Base-by-base conservation (phyloP, 1,140 invertebrate species). In the Metopolophium dirhodum region DNA sequence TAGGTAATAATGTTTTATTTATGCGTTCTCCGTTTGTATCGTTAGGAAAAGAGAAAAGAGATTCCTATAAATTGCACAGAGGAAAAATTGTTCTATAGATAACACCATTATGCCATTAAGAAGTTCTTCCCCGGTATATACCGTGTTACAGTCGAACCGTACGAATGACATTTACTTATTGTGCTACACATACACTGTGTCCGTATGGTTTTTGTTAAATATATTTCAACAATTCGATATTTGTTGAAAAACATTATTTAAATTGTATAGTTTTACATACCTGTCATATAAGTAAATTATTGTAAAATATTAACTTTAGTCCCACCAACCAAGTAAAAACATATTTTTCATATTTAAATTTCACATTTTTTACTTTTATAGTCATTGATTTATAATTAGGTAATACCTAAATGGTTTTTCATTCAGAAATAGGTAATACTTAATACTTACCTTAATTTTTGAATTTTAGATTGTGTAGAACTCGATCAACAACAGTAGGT, bases 1-100 rank as follows among this genome's bases (percentile, higher is more conserved):
- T 83, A 83, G 37, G 82, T 83, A 83, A 83, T 83, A 83, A 83
- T 83, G 82, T 41, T 83, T 83, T 37, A 23, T 83, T 83, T 83
- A 83, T 83, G 82, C 37, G 82, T 41, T 83, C 22, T 41, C 82
- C 37, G 14, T 83, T 83, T 83, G 41, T 41, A 41, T 41, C 41
- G 41, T 41, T 41, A 41, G 41, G 41, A 4, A 41, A 41, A 41
- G 41, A 41, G 41, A 41, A 41, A 20, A 83, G 22, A 83, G 35
- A 83, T 83, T 83, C 41, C 35, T 83, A 83, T 83, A 11, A 37
- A 77, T 77, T 41, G 0, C 82, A 83, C 18, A 23, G 22, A 41
- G 8, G 82, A 83, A 83, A 83, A 83, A 83, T 37, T 83, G 20
- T 83, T 37, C 37, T 41, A 83, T 83, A 83, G 82, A 83, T 83